Evolutionary conservation across 2,113 vertebrate species (phyloP).

Genomic region (Thalassoma bifasciatum): DNA sequence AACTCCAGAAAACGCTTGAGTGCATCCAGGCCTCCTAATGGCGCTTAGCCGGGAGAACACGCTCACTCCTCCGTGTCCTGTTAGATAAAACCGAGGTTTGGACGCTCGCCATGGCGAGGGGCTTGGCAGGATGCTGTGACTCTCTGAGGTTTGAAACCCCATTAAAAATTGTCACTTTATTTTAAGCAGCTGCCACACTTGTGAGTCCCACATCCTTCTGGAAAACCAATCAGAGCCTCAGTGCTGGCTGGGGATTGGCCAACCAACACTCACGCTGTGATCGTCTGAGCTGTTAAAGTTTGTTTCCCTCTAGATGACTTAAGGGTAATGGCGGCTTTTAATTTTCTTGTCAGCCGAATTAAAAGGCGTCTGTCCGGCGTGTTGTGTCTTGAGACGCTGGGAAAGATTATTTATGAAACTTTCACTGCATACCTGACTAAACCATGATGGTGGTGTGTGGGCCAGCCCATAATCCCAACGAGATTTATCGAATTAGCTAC

Average conservation of each 20-base stretch:
- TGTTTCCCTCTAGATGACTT: conserved; percentile 61
- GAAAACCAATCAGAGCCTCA: conserved; percentile 77
- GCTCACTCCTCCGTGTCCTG: conserved; percentile 70
- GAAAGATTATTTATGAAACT: conserved; percentile 74
- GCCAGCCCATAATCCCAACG: conserved; percentile 63
- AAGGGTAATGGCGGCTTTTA: conserved; percentile 76
- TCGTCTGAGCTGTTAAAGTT: conserved; percentile 71
- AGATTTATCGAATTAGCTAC: conserved; percentile 55
- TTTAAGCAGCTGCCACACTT: conserved; percentile 80
- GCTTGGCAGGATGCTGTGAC: conserved; percentile 76
- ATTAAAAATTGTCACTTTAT: conserved; percentile 85
- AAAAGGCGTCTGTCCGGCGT: conserved; percentile 66
- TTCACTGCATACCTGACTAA: conserved; percentile 69
- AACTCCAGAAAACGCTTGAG: no score
- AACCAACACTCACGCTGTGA: conserved; percentile 49
- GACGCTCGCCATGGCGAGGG: conserved; percentile 63
- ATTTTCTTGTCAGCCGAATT: conserved; percentile 73
- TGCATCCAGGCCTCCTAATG: no score
- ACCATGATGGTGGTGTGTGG: conserved; percentile 68
- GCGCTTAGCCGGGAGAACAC: conserved; percentile 67
- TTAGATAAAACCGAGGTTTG: conserved; percentile 77
- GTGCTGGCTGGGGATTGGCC: conserved; percentile 57
- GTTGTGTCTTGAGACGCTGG: conserved; percentile 64
- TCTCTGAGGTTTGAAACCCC: conserved; percentile 82
- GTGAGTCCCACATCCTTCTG: conserved; percentile 78